Evolutionary conservation across 2,888 invertebrate species (phyloP).

Genomic region (Drosophila fungiperda): DNA sequence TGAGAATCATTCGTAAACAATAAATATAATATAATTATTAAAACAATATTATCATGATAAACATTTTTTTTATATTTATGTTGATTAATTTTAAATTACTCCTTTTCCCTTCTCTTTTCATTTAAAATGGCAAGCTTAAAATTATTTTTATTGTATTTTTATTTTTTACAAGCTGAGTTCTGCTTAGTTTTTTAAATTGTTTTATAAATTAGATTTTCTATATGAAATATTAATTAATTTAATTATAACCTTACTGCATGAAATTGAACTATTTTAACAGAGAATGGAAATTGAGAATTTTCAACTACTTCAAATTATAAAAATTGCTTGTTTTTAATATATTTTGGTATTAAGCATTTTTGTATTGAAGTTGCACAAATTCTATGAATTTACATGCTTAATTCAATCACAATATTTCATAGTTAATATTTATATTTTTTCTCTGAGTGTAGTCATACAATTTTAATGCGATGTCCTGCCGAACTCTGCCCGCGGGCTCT

Average conservation of each 20-base stretch:
- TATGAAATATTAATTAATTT: background rate
- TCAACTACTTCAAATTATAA: background rate
- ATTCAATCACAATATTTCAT: background rate
- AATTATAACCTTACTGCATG: background rate
- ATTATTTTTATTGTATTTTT: background rate
- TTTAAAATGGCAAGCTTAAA: background rate
- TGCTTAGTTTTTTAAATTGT: background rate
- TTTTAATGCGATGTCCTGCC: conserved; percentile 8
- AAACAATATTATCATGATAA: background rate
- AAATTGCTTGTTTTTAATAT: background rate
- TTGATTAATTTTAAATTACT: background rate
- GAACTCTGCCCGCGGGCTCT: conserved; percentile 58
- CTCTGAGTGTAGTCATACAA: background rate
- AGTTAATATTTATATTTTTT: background rate
- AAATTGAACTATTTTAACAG: background rate
- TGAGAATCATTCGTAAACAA: background rate
- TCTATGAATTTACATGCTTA: background rate
- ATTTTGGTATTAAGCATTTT: background rate
- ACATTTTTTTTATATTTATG: background rate
- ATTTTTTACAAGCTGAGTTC: background rate
- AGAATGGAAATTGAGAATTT: background rate
- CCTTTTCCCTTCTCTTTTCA: background rate
- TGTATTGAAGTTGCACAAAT: background rate
- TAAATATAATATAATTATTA: background rate
- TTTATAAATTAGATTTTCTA: background rate